Evolutionary conservation across 2,797 vertebrate species (phyloP), one percentile per base, ranked within the genome.

Genomic region (Chelon labrosus): DNA sequence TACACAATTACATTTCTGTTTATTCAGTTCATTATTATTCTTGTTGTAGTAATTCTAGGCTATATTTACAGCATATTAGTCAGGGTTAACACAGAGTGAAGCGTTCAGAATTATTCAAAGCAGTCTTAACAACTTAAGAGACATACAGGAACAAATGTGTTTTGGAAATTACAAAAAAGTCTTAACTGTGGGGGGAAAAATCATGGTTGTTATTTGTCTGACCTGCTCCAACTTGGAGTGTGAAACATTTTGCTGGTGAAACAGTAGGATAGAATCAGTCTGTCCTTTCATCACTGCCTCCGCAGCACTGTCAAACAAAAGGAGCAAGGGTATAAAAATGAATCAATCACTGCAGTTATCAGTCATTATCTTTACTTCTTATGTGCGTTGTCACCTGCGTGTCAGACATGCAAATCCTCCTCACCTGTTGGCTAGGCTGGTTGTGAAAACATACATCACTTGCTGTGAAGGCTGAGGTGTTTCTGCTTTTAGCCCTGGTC

Each of bases 401-500:
- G 31, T 35, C 31, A 35, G 31, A 35, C 7, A 7, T 41, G 9
- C 0, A 65, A 51, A 58, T 8, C 11, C 5, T 31, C 50, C 95
- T 95, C 90, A 99, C 98, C 96, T 98, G 96, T 99, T 99, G 58
- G 98, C 98, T 41, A 99, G 94, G 91, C 91, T 95, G 31, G 98
- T 99, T 56, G 98, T 99, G 85, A 99, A 99, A 88, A 99, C 97
- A 8, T 99, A 99, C 68, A 99, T 96, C 22, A 97, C 93, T 92
- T 98, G 97, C 0, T 97, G 94, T 10, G 95, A 88, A n/a, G 95
- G 88, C 75, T 95, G 97, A 71, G 4, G 91, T 39, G 88, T 77
- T 49, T 95, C 94, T 19, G 10, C 87, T 68, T 41, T 93, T 72
- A 75, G 89, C 69, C 83, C 92, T 11, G 90, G 80, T 60, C 92